These are phyloP conservation scores for Loriculus beryllinus DNA, from an alignment of 2,797 vertebrate species.

Conservation along the genomic window DNA sequence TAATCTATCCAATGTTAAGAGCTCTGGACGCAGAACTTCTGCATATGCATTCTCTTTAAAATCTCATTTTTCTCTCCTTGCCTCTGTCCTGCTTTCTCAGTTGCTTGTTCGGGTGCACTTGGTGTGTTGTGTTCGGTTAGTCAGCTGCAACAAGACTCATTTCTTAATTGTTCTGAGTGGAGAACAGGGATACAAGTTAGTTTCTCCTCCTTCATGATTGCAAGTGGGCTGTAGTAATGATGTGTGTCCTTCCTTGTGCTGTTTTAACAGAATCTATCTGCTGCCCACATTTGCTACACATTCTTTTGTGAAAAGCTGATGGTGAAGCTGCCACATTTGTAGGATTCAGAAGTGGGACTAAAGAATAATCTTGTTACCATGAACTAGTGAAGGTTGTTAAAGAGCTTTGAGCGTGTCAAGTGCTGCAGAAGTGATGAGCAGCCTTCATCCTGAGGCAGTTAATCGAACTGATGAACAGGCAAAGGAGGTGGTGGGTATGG, in stretches of 20 bases:
- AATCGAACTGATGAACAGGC: neutral
- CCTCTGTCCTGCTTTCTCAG: neutral
- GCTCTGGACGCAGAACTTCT: neutral
- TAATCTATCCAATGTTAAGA: neutral
- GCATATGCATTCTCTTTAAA: neutral
- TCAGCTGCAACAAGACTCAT: neutral
- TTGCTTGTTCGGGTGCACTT: neutral
- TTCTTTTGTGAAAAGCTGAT: neutral
- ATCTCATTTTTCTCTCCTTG: fast-evolving
- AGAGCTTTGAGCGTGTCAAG: neutral
- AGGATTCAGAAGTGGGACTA: neutral
- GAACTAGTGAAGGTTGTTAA: neutral
- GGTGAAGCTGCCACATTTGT: neutral
- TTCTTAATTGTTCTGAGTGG: neutral
- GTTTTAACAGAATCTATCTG: neutral
- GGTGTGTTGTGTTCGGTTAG: neutral
- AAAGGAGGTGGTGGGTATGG: fast-evolving
- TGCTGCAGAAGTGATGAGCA: neutral
- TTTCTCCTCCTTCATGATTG: neutral
- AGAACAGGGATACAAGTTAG: neutral
- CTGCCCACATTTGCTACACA: fast-evolving
- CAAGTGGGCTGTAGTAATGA: fast-evolving
- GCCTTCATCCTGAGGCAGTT: neutral
- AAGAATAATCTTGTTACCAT: neutral
- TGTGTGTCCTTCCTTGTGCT: fast-evolving